Base-by-base conservation (phyloP, 1,140 invertebrate genomes). In the Sarcophaga peregrina region DNA sequence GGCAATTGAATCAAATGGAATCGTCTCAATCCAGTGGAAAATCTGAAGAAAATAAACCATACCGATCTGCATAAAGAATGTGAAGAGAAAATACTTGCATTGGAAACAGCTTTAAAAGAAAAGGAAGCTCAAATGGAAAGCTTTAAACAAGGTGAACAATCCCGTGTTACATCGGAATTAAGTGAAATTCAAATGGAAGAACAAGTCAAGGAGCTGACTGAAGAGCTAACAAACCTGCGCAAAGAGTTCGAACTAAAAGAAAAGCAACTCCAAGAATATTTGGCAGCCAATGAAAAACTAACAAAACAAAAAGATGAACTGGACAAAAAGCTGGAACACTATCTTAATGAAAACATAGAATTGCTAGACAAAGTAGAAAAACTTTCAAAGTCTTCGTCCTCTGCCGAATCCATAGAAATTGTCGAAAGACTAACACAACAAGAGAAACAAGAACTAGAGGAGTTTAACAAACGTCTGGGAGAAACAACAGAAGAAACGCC, bases 341-440 rank as follows among this genome's bases (percentile, higher is more conserved):
- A 93, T 85, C 92, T 94, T 46, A 92, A 93, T 89, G 94, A 94
- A 91, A 94, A 94, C 87, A 93, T 94, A 84, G 94, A 94, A 83
- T 87, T 94, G 37, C 91, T 93, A 54, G 93, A 94, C 85, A 93
- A 93, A 90, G 87, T 94, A 73, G 93, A 94, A 85, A 94, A 94
- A 87, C 86, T 94, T 20, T 94, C 93, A 87, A 94, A 94, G 86
- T 93, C 94, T 0, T 92, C 92, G 85, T 94, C 92, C 9, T 92
- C 93, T 8, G 93, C 93, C 13, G 94, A 94, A 88, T 94, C 93
- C 68, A 94, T 94, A 54, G 94, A 94, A 90, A 94, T 94, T 80
- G 93, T 94, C 7, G 93, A 94, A 84, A 92, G 92, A 7, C 91
- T 94, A 82, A 94, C 93, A 68, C 92, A 93, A 82, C 93, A 93